Evolutionary conservation across 2,113 vertebrate species (phyloP).

Genomic region (Sterrhoptilus dennistouni): DNA sequence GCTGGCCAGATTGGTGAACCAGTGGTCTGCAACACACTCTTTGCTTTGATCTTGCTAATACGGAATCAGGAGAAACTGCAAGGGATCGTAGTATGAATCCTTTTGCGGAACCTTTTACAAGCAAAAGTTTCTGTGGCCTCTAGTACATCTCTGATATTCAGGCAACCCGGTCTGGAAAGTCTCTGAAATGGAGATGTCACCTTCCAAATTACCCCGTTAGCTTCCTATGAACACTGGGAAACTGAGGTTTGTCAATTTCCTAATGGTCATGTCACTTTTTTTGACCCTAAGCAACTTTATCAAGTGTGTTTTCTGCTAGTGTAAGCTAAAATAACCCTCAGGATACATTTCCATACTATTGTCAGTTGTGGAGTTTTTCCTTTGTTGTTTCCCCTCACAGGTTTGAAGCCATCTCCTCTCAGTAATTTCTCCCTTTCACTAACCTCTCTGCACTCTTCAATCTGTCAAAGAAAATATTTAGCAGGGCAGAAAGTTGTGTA

Average conservation of each 20-base stretch:
- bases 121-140: background rate
- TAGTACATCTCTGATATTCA: background rate
- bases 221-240: background rate
- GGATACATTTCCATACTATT: background rate
- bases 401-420: background rate
- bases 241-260: background rate
- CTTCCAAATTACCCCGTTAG: background rate
- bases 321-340: background rate
- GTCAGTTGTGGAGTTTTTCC: background rate
- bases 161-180: background rate
- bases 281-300: background rate
- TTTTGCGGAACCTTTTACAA: background rate
- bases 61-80: background rate
- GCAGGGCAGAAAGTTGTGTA: background rate
- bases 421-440: background rate
- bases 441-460: background rate
- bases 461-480: background rate
- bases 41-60: background rate
- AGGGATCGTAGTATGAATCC: background rate
- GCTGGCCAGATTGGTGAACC: background rate
- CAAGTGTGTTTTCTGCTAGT: background rate
- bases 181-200: background rate
- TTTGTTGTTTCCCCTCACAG: background rate
- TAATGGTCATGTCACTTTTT: background rate
- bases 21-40: background rate